Conservation (phyloP, 37 sponge, comb jelly and placozoan genomes). For the Petrosia ficiformis region DNA sequence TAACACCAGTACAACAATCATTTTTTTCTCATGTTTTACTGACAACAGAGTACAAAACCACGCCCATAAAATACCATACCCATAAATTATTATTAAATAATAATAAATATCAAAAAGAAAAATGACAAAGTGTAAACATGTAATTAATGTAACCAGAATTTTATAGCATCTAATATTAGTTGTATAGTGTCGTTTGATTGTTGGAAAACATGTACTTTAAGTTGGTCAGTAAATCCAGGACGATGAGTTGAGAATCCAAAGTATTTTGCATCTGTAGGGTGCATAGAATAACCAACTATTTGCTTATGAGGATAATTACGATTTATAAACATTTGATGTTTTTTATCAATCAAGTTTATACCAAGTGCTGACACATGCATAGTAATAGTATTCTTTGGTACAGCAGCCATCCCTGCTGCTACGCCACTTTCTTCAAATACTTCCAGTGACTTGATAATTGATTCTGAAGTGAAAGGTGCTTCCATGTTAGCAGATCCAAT, state of each 20-base stretch:
- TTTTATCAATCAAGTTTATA: constrained; percentile 47
- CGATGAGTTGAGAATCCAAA: constrained; percentile 48
- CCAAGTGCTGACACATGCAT: constrained; percentile 51
- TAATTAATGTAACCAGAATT: constrained; percentile 62
- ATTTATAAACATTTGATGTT: constrained; percentile 38
- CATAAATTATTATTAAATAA: neutral
- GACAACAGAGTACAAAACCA: neutral
- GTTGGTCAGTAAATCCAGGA: constrained; percentile 38
- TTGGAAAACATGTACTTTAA: constrained; percentile 54
- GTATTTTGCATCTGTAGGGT: constrained; percentile 7
- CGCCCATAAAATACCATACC: neutral
- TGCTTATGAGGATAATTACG: constrained; percentile 59
- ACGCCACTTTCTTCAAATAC: constrained; percentile 28
- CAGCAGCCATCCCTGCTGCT: constrained; percentile 53
- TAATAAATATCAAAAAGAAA: neutral
- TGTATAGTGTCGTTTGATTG: neutral
- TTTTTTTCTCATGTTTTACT: too few relatives aligned
- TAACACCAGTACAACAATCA: too few relatives aligned
- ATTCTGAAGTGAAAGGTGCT: constrained; percentile 15
- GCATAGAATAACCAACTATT: constrained; percentile 37
- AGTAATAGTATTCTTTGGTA: constrained; percentile 35
- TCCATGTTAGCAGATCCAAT: constrained; percentile 50
- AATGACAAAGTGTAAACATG: too few relatives aligned
- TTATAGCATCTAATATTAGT: constrained; percentile 37
- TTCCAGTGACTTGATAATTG: constrained; percentile 32